phyloP scores from a whole-genome alignment of 2,797 vertebrate genomes.

The Spondyliosoma cantharus region DNA sequence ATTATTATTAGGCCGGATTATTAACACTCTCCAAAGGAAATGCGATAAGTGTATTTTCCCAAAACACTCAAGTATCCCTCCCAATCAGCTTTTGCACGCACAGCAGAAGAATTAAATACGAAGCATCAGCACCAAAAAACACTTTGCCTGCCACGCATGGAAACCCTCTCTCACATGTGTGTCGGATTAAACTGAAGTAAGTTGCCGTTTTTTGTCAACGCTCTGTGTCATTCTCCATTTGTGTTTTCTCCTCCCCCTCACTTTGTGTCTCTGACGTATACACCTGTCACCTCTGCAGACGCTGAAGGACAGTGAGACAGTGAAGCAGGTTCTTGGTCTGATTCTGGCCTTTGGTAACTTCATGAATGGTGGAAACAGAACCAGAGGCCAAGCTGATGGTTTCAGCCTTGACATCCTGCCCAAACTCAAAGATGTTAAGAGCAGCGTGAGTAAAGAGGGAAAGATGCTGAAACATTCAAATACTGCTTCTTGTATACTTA shows the following conservation, averaged over 20 bases:
- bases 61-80: no score
- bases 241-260: no score
- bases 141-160: no score
- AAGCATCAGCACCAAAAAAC: no score
- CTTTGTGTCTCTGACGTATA: background rate
- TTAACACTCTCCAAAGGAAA: no score
- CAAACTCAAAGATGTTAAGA: conserved; percentile 98
- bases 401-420: conserved; percentile 96
- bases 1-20: no score
- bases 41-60: no score
- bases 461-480: background rate
- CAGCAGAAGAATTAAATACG: no score
- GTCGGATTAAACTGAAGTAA: background rate
- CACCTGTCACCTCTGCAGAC: conserved; percentile 74
- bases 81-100: no score
- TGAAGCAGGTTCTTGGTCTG: conserved; percentile 91
- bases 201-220: no score
- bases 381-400: conserved; percentile 95
- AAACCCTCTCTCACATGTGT: background rate
- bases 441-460: conserved; percentile 88
- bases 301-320: conserved; percentile 87
- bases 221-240: background rate
- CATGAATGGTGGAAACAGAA: conserved; percentile 98
- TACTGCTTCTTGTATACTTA: no score
- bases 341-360: conserved; percentile 97